phyloP scores from a whole-genome alignment of 2,888 invertebrate species.

The Isotomurus palustris region DNA sequence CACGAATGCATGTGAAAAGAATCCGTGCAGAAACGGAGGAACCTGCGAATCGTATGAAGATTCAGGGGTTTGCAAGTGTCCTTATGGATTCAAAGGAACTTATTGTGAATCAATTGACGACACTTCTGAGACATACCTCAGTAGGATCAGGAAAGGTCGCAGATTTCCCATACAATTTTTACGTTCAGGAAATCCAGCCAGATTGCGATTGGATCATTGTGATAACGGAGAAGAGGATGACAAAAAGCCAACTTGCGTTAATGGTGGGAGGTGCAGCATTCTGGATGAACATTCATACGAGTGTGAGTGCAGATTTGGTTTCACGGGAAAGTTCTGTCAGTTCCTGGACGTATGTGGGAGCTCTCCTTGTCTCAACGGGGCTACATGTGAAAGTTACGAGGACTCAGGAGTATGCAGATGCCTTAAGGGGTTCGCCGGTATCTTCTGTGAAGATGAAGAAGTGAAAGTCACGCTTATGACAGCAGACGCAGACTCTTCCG shows the following conservation, averaged over 20 bases:
- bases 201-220: slow-evolving; percentile 3
- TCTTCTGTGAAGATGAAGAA: background rate
- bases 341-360: slow-evolving; percentile 1
- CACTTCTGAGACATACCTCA: background rate
- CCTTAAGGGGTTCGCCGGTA: background rate
- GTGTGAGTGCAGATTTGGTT: slow-evolving; percentile 10
- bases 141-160: background rate
- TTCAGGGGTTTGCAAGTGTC: slow-evolving; percentile 3
- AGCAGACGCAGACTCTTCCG: background rate
- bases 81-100: background rate
- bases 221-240: background rate
- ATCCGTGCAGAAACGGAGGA: slow-evolving; percentile 13
- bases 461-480: background rate
- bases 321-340: slow-evolving; percentile 6
- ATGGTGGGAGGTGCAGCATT: slow-evolving; percentile 3
- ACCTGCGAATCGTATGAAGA: slow-evolving; percentile 3
- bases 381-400: slow-evolving; percentile 1
- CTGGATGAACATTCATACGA: background rate
- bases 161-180: background rate
- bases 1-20: slow-evolving; percentile 3
- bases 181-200: too few species aligned
- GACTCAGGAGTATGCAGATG: background rate
- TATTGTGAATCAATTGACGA: slow-evolving; percentile 5
- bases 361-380: slow-evolving; percentile 12
- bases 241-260: slow-evolving; percentile 1